These are phyloP conservation scores for Nothocercus julius DNA, from an alignment of 2,113 vertebrate species.

Conservation along the genomic window DNA sequence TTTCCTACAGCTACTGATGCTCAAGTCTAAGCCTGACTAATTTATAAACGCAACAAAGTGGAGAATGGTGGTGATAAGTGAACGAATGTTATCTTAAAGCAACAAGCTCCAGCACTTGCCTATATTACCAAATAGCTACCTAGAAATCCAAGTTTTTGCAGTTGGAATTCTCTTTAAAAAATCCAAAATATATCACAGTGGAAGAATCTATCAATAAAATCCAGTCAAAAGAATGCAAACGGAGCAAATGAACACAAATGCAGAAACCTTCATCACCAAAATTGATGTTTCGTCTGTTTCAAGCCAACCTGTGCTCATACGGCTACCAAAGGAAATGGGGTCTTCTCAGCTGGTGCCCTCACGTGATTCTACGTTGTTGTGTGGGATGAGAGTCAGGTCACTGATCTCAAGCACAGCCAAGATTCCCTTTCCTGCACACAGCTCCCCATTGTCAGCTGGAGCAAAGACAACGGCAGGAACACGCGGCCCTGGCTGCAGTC, in stretches of 20 bases:
- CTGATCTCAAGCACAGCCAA: neutral
- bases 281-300: neutral
- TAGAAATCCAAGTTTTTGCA: neutral
- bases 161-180: neutral
- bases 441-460: neutral
- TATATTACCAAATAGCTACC: rapidly evolving
- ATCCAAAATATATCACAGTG: neutral
- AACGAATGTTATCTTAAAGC: neutral
- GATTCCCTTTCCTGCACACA: neutral
- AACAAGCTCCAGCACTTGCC: neutral
- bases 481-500: neutral
- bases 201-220: neutral
- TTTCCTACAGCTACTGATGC: neutral
- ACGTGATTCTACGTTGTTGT: neutral
- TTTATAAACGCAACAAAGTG: neutral
- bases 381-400: neutral
- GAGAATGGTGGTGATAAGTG: rapidly evolving
- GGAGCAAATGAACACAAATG: neutral
- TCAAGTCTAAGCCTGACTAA: neutral
- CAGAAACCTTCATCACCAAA: neutral
- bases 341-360: neutral
- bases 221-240: neutral
- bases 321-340: rapidly evolving
- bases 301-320: neutral
- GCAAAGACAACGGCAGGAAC: neutral